phyloP scores from a whole-genome alignment of 2,888 invertebrate genomes.

The Rotaria magnacalcarata region DNA sequence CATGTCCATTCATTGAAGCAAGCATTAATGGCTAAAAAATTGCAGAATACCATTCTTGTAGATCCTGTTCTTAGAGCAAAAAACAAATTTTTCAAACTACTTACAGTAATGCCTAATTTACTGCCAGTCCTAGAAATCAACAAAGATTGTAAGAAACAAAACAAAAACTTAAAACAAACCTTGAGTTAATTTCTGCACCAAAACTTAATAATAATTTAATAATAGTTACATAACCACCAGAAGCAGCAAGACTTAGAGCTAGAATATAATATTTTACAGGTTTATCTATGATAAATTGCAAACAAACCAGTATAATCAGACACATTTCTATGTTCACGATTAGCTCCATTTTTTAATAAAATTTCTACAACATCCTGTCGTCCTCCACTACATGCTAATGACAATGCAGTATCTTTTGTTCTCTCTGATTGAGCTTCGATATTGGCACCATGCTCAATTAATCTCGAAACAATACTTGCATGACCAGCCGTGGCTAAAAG shows the following conservation, averaged over 20 bases:
- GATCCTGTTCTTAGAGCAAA: constrained; percentile 50
- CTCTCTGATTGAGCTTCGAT: constrained; percentile 97
- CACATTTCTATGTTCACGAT: constrained; percentile 95
- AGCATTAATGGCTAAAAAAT: constrained; percentile 79
- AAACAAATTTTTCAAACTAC: background rate
- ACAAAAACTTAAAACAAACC: background rate
- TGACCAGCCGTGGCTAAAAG: constrained; percentile 81
- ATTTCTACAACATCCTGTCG: constrained; percentile 90
- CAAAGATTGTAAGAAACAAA: background rate
- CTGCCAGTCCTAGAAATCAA: constrained; percentile 29
- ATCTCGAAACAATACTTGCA: constrained; percentile 78
- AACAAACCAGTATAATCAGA: constrained; percentile 71
- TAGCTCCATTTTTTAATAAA: constrained; percentile 81
- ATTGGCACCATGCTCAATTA: constrained; percentile 87
- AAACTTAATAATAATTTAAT: constrained; percentile 87
- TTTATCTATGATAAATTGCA: constrained; percentile 84
- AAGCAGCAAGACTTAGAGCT: constrained; percentile 64
- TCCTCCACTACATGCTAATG: constrained; percentile 85
- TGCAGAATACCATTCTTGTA: constrained; percentile 66
- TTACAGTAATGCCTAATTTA: constrained; percentile 43
- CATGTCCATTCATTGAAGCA: constrained; percentile 97
- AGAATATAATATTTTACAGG: constrained; percentile 68
- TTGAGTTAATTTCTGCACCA: constrained; percentile 84
- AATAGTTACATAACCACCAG: constrained; percentile 80
- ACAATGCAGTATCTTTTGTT: constrained; percentile 95